These are phyloP conservation scores for Antrozous pallidus DNA, from an alignment of 2,797 vertebrate species.

Conservation along the genomic window DNA sequence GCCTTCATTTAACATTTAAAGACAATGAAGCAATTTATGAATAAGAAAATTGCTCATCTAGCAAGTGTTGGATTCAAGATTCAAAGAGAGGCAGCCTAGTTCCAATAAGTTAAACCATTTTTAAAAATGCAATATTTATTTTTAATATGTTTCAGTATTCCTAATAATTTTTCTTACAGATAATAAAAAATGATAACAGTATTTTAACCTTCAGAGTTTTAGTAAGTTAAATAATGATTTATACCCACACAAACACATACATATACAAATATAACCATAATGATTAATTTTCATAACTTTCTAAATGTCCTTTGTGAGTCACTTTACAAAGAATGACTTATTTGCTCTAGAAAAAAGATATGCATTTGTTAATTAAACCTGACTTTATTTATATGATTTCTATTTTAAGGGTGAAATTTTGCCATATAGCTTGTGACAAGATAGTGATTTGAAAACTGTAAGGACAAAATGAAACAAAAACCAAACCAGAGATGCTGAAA, in stretches of 20 bases:
- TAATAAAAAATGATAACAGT: not conserved
- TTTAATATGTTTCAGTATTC: not conserved
- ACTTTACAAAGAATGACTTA: constrained; percentile 51
- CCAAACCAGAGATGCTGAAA: not conserved
- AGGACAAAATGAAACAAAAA: constrained; percentile 35
- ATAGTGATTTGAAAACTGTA: not conserved
- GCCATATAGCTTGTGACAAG: not conserved
- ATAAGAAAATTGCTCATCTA: not conserved
- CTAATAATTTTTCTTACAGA: not conserved
- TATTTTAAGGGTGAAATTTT: constrained; percentile 24
- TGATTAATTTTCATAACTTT: constrained; percentile 59
- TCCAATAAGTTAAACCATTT: not conserved
- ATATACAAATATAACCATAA: not conserved
- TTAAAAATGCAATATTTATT: not conserved
- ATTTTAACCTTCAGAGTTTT: constrained; percentile 42
- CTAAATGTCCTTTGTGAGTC: constrained; percentile 61
- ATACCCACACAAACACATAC: not conserved
- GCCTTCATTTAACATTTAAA: not conserved
- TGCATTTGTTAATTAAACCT: constrained; percentile 55
- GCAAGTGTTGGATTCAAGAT: not conserved
- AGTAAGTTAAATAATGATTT: not conserved
- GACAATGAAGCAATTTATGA: not conserved
- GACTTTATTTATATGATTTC: constrained; percentile 34
- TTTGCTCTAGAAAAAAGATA: constrained; percentile 4
- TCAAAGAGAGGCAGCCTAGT: not conserved